Conservation (phyloP, 1,140 invertebrate species). For the Neodiprion lecontei region DNA sequence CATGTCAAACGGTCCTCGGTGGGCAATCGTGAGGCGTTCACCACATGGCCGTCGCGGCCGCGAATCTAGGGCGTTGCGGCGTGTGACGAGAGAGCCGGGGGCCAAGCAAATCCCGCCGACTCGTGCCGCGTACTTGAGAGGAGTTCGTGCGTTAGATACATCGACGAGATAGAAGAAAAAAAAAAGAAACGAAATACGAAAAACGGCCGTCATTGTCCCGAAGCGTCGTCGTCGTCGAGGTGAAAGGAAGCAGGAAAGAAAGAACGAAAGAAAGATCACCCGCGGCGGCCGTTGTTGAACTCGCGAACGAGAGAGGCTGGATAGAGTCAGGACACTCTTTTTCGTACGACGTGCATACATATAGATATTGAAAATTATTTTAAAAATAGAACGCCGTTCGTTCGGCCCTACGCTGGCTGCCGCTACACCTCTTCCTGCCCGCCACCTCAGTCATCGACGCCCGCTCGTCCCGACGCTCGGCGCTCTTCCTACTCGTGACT, state of each 20-base stretch:
- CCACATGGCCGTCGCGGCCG: not conserved
- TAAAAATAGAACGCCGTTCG: conserved; percentile 5
- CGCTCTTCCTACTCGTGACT: no score
- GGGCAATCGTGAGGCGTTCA: not conserved
- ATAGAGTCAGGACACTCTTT: not conserved
- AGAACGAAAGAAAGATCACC: no score
- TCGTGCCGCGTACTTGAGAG: no score
- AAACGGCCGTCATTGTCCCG: not conserved
- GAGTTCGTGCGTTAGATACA: no score
- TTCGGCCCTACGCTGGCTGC: not conserved
- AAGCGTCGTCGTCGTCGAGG: not conserved
- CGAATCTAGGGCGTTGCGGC: no score
- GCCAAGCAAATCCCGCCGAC: no score
- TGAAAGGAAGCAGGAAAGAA: not conserved
- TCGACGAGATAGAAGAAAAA: no score
- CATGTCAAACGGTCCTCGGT: not conserved
- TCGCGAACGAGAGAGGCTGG: not conserved
- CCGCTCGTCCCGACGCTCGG: not conserved
- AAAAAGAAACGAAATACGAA: no score
- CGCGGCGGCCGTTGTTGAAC: no score
- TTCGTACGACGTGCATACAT: not conserved
- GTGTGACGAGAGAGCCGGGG: no score
- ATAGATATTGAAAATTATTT: not conserved
- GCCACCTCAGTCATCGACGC: not conserved
- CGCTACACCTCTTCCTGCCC: no score